phyloP scores from a whole-genome alignment of 2,797 vertebrate genomes.

The Mus spretus region DNA sequence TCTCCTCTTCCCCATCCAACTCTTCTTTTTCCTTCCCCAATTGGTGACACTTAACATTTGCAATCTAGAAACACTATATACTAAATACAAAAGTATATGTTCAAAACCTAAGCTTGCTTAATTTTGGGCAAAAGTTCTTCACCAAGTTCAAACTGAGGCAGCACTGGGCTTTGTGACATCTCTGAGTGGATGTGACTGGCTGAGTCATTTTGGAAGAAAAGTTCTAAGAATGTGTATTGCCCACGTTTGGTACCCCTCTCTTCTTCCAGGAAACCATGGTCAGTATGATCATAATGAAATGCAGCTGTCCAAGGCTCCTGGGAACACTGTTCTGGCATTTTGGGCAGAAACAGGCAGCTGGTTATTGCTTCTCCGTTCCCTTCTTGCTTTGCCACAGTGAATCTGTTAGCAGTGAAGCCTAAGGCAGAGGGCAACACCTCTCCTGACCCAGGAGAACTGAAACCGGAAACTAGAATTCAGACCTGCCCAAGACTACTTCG shows the following conservation, averaged over 20 bases:
- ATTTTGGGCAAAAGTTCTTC: constrained; percentile 37
- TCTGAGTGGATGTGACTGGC: constrained; percentile 9
- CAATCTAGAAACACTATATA: neutral
- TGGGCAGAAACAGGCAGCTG: neutral
- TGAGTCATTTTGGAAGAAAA: constrained; percentile 31
- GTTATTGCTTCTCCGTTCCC: neutral
- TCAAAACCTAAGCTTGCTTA: neutral
- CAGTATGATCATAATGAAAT: neutral
- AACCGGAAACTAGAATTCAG: neutral
- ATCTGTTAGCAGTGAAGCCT: neutral
- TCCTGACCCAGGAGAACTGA: neutral
- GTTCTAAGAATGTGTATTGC: constrained; percentile 56
- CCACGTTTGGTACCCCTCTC: neutral
- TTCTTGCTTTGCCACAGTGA: neutral
- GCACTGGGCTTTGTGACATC: neutral
- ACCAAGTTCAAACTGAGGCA: neutral
- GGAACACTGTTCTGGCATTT: neutral
- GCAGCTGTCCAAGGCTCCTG: neutral
- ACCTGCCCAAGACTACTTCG: neutral
- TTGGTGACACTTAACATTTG: neutral
- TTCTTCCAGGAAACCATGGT: constrained; percentile 50
- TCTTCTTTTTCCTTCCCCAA: neutral
- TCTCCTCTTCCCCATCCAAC: neutral
- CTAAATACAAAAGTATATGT: neutral
- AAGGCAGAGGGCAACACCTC: neutral